phyloP scores from a whole-genome alignment of 2,113 vertebrate genomes.

The Calyptommatus sinebrachiatus region DNA sequence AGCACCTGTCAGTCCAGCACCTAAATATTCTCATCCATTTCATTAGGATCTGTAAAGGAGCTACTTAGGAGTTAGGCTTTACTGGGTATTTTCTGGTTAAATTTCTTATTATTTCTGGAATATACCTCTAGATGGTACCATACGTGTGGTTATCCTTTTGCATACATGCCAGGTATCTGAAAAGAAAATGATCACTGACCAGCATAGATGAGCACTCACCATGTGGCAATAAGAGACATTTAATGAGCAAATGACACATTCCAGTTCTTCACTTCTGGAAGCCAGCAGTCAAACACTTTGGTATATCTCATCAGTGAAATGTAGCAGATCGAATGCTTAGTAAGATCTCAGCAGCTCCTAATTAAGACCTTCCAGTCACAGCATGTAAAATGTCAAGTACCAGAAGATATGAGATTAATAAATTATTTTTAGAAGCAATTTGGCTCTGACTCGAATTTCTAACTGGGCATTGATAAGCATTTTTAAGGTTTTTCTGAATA shows the following conservation, averaged over 20 bases:
- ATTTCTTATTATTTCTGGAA: not conserved
- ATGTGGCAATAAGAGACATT: slow-evolving; percentile 1
- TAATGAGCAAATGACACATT: slow-evolving; percentile 23
- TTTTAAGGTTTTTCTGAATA: not conserved
- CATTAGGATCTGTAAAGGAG: not conserved
- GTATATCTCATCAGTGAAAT: slow-evolving; percentile 10
- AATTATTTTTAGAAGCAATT: slow-evolving; percentile 20
- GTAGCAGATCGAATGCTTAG: slow-evolving; percentile 8
- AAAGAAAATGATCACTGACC: not conserved
- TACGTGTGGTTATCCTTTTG: not conserved
- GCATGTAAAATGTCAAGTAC: slow-evolving; percentile 19
- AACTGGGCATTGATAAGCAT: not conserved
- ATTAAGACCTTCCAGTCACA: slow-evolving; percentile 23
- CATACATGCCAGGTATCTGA: slow-evolving; percentile 4
- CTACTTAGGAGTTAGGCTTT: not conserved
- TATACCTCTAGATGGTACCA: not conserved
- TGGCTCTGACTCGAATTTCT: slow-evolving; percentile 1
- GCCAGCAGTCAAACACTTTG: slow-evolving; percentile 19
- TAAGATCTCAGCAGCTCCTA: slow-evolving; percentile 25
- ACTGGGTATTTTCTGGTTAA: not conserved
- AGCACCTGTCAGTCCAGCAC: too few relatives aligned
- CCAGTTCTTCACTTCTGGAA: not conserved
- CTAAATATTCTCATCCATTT: not conserved
- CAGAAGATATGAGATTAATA: slow-evolving; percentile 21
- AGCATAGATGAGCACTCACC: not conserved